These are phyloP conservation scores for Protonibea diacanthus DNA, from an alignment of 2,797 vertebrate species.

Conservation along the genomic window DNA sequence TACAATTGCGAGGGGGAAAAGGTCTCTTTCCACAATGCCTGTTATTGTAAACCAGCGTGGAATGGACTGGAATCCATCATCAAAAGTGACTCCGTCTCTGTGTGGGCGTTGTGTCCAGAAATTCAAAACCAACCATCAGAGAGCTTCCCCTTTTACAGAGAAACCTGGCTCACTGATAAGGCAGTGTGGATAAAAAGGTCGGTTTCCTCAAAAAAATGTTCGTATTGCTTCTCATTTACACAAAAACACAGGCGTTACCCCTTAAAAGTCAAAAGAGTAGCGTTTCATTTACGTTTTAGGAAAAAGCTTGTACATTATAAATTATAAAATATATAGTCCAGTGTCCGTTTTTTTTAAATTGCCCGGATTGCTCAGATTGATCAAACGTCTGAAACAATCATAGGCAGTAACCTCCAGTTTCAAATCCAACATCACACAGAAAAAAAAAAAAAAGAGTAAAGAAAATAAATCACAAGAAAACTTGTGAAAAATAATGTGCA, in stretches of 20 bases:
- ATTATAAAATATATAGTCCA: constrained; percentile 83
- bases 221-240: constrained; percentile 65
- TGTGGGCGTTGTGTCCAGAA: constrained; percentile 76
- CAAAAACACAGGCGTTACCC: constrained; percentile 42
- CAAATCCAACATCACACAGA: constrained; percentile 62
- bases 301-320: constrained; percentile 72
- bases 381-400: constrained; percentile 72
- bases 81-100: constrained; percentile 67
- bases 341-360: constrained; percentile 76
- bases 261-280: constrained; percentile 50
- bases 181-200: constrained; percentile 70
- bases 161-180: constrained; percentile 78
- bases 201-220: constrained; percentile 39
- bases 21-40: constrained; percentile 74
- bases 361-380: constrained; percentile 54
- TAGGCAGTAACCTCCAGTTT: constrained; percentile 78
- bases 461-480: constrained; percentile 50
- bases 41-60: constrained; percentile 74
- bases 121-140: constrained; percentile 78
- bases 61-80: constrained; percentile 65
- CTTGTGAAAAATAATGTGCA: constrained; percentile 72
- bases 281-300: constrained; percentile 59
- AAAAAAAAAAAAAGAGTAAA: not conserved
- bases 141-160: constrained; percentile 62
- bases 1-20: constrained; percentile 53